Base-by-base conservation (phyloP, 2,113 vertebrate genomes). In the Bubo blakistoni region DNA sequence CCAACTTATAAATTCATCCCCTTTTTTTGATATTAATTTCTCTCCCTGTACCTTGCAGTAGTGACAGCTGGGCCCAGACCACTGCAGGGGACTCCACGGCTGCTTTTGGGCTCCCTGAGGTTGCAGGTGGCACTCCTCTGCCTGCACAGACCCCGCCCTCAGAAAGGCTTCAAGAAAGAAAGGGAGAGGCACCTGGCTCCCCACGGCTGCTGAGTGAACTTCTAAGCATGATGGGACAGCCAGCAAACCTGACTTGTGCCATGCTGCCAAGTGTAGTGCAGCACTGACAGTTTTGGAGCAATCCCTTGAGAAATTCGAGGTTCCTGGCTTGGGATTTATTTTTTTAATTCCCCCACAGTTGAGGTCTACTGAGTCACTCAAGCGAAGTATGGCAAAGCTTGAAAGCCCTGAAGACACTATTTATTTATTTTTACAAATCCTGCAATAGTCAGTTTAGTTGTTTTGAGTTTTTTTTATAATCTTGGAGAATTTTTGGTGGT, bases 371-470 rank as follows among this genome's bases (percentile, higher is more conserved):
- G 46, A 96, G 78, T 95, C 78, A 95, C 65, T 96, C 81, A 76
- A 93, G 87, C 1, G 1, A 94, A 95, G 87, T 78, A 90, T 88
- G 81, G 65, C 92, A 97, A 96, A 94, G 55, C 84, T 89, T 91
- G 62, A 91, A 95, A 21, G 54, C 96, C 63, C 67, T 4, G n/a
- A 85, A 93, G 71, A 85, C 26, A 25, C 94, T 91, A 91, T 88
- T 96, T 89, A 88, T 95, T 88, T 96, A 93, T 91, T 97, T 98
- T 96, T 95, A 88, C 38, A 97, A 98, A 97, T 96, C 84, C 95
- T 97, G 57, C 86, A 95, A 83, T 96, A 96, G 76, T 96, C 86
- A 77, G n/a, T 79, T 92, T 66, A 92, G 92, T 69, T 92, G 77
- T 93, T 96, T 95, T 96, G 61, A 79, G 13, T 21, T 38, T 72